These are phyloP conservation scores for Characodon lateralis DNA, from an alignment of 2,797 vertebrate species.

Conservation along the genomic window DNA sequence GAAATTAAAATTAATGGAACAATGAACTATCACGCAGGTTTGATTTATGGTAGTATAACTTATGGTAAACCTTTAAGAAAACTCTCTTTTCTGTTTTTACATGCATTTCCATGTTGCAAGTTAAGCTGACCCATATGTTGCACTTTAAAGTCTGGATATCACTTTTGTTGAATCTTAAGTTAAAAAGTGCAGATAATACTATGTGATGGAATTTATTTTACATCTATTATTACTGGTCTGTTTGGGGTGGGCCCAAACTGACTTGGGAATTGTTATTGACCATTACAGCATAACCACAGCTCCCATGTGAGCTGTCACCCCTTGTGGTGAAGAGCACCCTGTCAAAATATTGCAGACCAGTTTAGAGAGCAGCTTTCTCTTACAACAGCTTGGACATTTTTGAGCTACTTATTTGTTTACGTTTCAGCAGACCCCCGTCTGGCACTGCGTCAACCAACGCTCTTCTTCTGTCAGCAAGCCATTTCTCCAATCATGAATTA, in stretches of 20 bases:
- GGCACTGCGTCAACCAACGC: constrained; percentile 9
- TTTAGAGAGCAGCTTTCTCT: constrained; percentile 27
- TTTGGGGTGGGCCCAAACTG: constrained; percentile 14
- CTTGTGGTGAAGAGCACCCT: constrained; percentile 11
- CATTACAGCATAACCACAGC: constrained; percentile 11
- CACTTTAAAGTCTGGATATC: neutral
- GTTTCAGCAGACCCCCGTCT: constrained; percentile 32
- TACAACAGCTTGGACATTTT: constrained; percentile 26
- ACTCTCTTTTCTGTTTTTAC: neutral
- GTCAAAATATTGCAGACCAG: neutral
- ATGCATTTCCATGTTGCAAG: neutral
- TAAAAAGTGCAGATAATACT: neutral
- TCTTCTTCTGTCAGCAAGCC: constrained; percentile 18
- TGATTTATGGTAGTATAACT: neutral
- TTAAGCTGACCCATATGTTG: neutral
- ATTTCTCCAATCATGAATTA: constrained; percentile 27
- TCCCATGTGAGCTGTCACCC: constrained; percentile 18
- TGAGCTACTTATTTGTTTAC: constrained; percentile 34
- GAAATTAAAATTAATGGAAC: neutral
- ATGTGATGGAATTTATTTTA: neutral
- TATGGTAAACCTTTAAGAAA: neutral
- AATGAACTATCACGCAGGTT: neutral
- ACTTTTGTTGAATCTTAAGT: neutral
- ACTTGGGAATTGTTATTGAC: constrained; percentile 16
- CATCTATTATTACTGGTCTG: constrained; percentile 8